These are phyloP conservation scores for Odontophorus gujanensis DNA, from an alignment of 2,113 vertebrate species.

Conservation along the genomic window DNA sequence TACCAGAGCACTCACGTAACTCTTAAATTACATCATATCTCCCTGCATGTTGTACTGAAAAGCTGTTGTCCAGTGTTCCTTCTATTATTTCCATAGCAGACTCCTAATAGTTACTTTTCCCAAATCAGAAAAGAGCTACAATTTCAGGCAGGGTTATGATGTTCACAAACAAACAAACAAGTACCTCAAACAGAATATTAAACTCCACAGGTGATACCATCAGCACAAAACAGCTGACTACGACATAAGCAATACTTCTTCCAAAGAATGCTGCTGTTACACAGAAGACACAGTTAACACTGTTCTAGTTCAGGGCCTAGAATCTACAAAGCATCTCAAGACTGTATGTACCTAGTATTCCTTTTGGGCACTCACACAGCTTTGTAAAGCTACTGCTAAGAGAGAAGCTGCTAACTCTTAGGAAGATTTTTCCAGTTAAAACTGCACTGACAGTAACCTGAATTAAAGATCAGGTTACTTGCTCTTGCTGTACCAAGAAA, in stretches of 20 bases:
- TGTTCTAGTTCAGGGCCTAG: neutral
- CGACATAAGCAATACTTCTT: neutral
- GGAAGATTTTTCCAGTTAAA: neutral
- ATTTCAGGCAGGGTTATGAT: neutral
- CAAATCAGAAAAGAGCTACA: neutral
- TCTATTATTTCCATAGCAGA: neutral
- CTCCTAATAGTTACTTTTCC: neutral
- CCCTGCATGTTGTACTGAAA: neutral
- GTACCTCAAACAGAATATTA: neutral
- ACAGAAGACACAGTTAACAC: neutral
- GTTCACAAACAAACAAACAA: neutral
- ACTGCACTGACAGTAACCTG: neutral
- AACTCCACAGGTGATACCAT: neutral
- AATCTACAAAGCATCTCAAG: neutral
- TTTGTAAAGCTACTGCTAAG: neutral
- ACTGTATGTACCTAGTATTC: neutral
- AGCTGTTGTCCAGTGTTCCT: constrained; percentile 17
- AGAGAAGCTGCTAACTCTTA: neutral
- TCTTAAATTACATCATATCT: constrained; percentile 46
- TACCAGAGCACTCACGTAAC: constrained; percentile 40
- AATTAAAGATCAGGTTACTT: no score
- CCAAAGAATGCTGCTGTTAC: neutral
- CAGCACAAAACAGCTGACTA: neutral
- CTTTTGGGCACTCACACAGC: neutral
- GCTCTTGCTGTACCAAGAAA: neutral